phyloP scores from a whole-genome alignment of 2,888 invertebrate species.

The Cantharis lateralis region DNA sequence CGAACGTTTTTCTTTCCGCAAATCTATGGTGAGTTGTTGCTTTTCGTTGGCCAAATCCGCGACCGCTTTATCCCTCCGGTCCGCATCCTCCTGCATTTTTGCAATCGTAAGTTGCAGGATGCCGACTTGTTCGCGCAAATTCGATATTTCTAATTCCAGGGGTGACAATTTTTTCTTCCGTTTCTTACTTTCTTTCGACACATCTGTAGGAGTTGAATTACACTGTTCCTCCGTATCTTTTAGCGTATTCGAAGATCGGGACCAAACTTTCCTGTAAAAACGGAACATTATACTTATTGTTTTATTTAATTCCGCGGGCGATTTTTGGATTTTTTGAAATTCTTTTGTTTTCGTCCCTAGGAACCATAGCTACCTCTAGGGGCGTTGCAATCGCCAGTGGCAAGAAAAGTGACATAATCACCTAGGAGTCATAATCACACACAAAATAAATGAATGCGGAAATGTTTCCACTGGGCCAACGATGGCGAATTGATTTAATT shows the following conservation, averaged over 20 bases:
- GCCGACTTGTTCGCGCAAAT: conserved; percentile 53
- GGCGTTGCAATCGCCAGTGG: too few species aligned
- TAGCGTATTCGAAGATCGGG: conserved; percentile 33
- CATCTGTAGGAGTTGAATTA: background rate
- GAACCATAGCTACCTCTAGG: too few species aligned
- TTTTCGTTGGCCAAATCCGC: conserved; percentile 59
- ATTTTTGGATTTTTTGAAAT: too few species aligned
- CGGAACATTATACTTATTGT: too few species aligned
- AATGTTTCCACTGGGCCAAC: too few species aligned
- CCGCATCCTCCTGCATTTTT: conserved; percentile 56
- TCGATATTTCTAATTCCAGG: conserved; percentile 45
- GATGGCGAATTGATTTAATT: too few species aligned
- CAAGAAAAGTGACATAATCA: too few species aligned
- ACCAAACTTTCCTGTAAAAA: conserved; percentile 41
- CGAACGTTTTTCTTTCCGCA: conserved; percentile 57
- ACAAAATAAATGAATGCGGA: too few species aligned
- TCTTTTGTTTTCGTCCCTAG: too few species aligned
- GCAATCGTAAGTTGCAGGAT: conserved; percentile 56
- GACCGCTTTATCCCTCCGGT: conserved; percentile 57
- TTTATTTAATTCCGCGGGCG: too few species aligned
- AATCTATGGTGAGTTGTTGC: conserved; percentile 57
- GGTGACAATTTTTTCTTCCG: background rate
- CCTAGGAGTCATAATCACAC: too few species aligned
- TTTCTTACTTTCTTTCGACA: background rate
- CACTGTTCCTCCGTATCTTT: background rate